Evolutionary conservation across 2,113 vertebrate species (phyloP).

Genomic region (Hyla sarda): DNA sequence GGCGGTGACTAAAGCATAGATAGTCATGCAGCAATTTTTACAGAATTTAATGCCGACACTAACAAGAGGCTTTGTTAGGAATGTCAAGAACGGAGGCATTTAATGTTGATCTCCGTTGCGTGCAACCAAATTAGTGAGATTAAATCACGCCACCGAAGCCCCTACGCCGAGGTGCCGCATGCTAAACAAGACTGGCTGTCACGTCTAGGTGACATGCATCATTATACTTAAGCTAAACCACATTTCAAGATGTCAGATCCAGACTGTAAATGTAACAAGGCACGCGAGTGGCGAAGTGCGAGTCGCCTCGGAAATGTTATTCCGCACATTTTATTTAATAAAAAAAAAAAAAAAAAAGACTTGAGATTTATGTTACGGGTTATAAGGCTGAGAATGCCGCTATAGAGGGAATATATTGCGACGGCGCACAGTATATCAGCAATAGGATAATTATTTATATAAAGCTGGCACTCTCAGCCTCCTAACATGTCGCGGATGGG

Average conservation of each 20-base stretch:
- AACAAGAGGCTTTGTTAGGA: background rate
- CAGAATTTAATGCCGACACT: background rate
- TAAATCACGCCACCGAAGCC: background rate
- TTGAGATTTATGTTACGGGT: constrained; percentile 73
- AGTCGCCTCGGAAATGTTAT: constrained; percentile 63
- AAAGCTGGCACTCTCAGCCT: constrained; percentile 74
- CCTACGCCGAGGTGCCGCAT: background rate
- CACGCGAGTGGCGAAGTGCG: constrained; percentile 66
- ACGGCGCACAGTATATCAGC: constrained; percentile 75
- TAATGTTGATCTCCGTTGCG: constrained; percentile 2
- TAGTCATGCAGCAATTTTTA: background rate
- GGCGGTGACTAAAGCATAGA: no score
- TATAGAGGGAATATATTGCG: constrained; percentile 76
- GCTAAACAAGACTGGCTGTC: constrained; percentile 7
- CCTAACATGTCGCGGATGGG: constrained; percentile 68
- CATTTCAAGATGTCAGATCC: constrained; percentile 59
- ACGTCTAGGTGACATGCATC: constrained; percentile 62
- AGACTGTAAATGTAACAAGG: constrained; percentile 69
- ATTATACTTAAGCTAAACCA: constrained; percentile 63
- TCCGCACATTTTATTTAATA: constrained; percentile 74
- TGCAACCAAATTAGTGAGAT: background rate
- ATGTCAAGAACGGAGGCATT: background rate
- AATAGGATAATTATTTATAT: constrained; percentile 78
- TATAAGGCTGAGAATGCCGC: constrained; percentile 75
- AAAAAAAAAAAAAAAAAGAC: constrained; percentile 70